Base-by-base conservation (phyloP, 2,888 invertebrate genomes). In the Drosophila hawaiiensis region DNA sequence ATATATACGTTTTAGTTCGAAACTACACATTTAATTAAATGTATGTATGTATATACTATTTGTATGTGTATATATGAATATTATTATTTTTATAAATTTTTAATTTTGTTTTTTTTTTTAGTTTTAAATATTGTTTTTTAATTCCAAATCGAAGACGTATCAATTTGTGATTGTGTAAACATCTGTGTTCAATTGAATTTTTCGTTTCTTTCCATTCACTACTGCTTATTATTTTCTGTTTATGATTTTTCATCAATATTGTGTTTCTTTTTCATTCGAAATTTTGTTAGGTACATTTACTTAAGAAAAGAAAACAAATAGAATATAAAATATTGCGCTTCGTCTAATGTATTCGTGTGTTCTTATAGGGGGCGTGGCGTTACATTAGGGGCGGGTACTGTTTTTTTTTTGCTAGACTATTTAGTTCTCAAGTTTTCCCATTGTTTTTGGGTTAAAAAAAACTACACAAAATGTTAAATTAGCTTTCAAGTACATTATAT, bases 281-380 rank as follows among this genome's bases (percentile, higher is more conserved):
- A 68, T 79, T 79, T 60, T 67, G 58, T 88, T 72, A 85, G 85
- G 85, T 85, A 85, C 85, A 68, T 85, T 85, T 84, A 86, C 81
- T 73, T 74, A 68, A 68, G 61, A 64, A 53, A 54, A 71, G 47
- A 58, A 41, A 43, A 43, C 58, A 58, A 60, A 71, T 39, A 47
- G 37, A 61, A 56, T 76, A 50, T 35, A 33, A 76, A 58, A 64
- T 64, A 67, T 76, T 69, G 65, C 74, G 74, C 62, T 78, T 65
- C 65, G 62, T 73, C 62, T 66, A 50, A 41, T 53, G 50, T 73
- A n/a, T 68, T 25, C 41, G 43, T 66, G 41, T 59, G 52, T 65
- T 66, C 50, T 53, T 74, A 31, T 33, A n/a, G 35, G 29, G 68
- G 65, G 79, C 65, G 62, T 77, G 68, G 63, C 61, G 14, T 49